These are phyloP conservation scores for Heterochromis multidens DNA, from an alignment of 2,113 vertebrate species.

Conservation along the genomic window DNA sequence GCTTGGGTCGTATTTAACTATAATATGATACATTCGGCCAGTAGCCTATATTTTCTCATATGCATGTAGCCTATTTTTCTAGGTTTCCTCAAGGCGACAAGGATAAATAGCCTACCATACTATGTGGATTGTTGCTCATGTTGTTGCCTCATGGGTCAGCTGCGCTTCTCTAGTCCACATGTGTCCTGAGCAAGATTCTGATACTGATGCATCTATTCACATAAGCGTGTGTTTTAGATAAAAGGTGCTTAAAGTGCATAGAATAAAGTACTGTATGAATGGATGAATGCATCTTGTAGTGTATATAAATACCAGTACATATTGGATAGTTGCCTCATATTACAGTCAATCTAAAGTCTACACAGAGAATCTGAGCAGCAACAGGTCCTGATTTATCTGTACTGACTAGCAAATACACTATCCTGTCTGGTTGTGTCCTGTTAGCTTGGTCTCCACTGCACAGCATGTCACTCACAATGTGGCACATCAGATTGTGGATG, in stretches of 20 bases:
- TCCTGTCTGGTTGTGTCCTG: not conserved
- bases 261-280: not conserved
- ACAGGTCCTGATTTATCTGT: not conserved
- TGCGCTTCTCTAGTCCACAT: not conserved
- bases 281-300: not conserved
- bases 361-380: not conserved
- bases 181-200: not conserved
- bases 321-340: not conserved
- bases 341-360: not conserved
- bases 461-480: conserved; percentile 1
- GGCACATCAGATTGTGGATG: not conserved
- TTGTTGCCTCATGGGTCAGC: not conserved
- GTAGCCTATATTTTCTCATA: not conserved
- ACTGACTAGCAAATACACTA: conserved; percentile 1
- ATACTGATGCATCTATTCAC: not conserved
- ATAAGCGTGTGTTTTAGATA: not conserved
- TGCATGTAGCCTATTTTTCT: not conserved
- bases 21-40: not conserved
- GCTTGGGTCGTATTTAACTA: no score
- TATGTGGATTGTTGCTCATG: not conserved
- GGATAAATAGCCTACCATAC: not conserved
- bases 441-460: not conserved
- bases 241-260: not conserved
- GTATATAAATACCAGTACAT: not conserved
- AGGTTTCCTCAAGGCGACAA: not conserved